Percentiles rank a stretch among this genome's conserved stretches.
Evolutionary conservation across 2,113 vertebrate species (phyloP).

Genomic region (Anseranas semipalmata): DNA sequence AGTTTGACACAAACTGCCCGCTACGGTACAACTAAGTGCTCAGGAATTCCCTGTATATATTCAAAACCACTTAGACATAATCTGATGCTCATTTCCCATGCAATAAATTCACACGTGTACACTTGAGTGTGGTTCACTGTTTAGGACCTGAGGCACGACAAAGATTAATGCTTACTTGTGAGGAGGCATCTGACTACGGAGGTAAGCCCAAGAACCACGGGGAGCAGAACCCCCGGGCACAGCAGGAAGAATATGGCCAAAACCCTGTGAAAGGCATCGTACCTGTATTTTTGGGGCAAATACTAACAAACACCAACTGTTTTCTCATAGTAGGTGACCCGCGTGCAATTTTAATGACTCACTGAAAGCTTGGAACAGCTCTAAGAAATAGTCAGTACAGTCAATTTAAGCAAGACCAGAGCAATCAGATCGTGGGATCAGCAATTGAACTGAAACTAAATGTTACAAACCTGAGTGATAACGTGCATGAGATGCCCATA

Average conservation of each 20-base stretch:
- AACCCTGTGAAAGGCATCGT: not conserved
- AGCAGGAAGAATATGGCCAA: not conserved
- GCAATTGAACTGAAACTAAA: conserved; percentile 4
- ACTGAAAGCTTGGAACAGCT: conserved; percentile 29
- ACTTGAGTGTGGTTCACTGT: not conserved
- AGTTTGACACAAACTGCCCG: conserved; percentile 16
- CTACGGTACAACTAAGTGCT: not conserved
- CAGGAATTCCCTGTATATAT: conserved; percentile 20
- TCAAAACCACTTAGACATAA: not conserved
- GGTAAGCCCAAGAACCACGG: not conserved
- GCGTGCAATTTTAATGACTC: conserved; percentile 4
- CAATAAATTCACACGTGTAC: not conserved
- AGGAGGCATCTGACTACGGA: not conserved
- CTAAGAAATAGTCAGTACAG: not conserved
- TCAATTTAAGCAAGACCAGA: not conserved
- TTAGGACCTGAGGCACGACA: not conserved
- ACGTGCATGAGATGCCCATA: not conserved
- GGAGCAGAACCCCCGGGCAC: not conserved
- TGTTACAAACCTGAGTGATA: not conserved
- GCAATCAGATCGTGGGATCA: not conserved
- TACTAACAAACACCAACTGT: not conserved
- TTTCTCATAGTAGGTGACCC: conserved; percentile 38
- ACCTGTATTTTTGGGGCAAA: not conserved
- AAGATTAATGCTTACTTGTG: not conserved
- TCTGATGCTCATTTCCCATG: conserved; percentile 1